These are phyloP conservation scores for Sardinella longiceps DNA, from an alignment of 2,797 vertebrate genomes.

Conservation along the genomic window DNA sequence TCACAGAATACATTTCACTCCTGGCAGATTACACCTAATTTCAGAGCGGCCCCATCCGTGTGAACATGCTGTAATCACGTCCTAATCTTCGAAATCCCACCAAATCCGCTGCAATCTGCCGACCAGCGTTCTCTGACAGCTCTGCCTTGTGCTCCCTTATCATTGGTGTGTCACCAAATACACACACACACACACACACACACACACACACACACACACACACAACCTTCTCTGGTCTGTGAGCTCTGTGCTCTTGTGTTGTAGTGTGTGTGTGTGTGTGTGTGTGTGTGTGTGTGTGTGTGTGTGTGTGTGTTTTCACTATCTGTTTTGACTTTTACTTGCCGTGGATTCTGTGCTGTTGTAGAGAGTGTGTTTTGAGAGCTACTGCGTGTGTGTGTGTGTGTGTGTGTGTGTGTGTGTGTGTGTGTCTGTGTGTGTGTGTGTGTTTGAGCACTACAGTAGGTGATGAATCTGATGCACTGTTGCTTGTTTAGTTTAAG, in stretches of 20 bases:
- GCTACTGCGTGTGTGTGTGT: too few relatives aligned
- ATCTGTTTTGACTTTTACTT: too few relatives aligned
- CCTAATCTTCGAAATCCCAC: constrained; percentile 74
- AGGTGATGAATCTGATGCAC: too few relatives aligned
- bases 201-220: not conserved
- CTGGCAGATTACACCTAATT: constrained; percentile 55
- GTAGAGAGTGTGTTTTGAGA: not conserved
- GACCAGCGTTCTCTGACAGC: not conserved
- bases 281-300: too few relatives aligned
- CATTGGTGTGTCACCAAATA: not conserved
- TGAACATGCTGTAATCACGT: constrained; percentile 62
- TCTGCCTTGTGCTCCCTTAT: not conserved
- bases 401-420: too few relatives aligned
- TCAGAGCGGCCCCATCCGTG: constrained; percentile 54
- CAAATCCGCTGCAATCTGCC: constrained; percentile 70
- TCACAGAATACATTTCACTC: not conserved
- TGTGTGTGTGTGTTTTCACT: too few relatives aligned
- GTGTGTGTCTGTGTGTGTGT: too few relatives aligned
- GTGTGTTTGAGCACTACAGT: too few relatives aligned
- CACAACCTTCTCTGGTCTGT: too few relatives aligned
- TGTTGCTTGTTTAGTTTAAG: not conserved
- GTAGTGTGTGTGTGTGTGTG: too few relatives aligned
- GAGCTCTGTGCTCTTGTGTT: too few relatives aligned
- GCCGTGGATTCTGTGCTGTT: not conserved
- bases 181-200: not conserved